A percentile compares a stretch with the other conserved stretches of the same genome.
Conservation (phyloP, 1,140 invertebrate genomes). For the Trachelipus rathkii region DNA sequence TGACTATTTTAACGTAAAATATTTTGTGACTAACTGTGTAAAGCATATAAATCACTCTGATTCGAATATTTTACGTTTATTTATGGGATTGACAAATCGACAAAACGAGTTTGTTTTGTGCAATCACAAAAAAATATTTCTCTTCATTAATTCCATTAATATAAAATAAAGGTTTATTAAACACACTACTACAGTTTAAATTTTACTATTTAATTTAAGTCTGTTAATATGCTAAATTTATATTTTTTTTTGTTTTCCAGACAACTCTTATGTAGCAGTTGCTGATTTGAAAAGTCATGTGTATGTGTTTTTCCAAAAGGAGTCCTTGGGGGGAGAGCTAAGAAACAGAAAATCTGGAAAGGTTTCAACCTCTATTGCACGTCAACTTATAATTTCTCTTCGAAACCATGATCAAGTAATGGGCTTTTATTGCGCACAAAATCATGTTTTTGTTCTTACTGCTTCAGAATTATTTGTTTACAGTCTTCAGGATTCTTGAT, state of each 20-base stretch:
- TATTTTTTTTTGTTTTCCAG: constrained; percentile 47
- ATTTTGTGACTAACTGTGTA: too few species aligned
- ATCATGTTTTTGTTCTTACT: background rate
- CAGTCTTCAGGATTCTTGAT: background rate
- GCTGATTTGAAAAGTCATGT: constrained; percentile 67
- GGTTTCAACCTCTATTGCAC: constrained; percentile 59
- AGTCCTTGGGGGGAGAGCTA: constrained; percentile 54
- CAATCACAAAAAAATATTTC: too few species aligned
- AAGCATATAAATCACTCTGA: too few species aligned
- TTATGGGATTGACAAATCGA: too few species aligned
- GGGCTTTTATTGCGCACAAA: background rate
- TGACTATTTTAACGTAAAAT: too few species aligned
- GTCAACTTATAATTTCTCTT: constrained; percentile 64
- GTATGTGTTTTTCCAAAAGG: constrained; percentile 68
- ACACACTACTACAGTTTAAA: too few species aligned
- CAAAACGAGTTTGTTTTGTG: too few species aligned
- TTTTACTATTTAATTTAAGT: too few species aligned
- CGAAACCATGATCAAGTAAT: constrained; percentile 59
- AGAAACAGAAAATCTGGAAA: constrained; percentile 62
- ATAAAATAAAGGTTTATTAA: too few species aligned
- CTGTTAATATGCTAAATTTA: too few species aligned
- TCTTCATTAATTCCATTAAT: too few species aligned
- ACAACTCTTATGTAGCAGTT: constrained; percentile 67
- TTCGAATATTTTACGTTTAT: too few species aligned
- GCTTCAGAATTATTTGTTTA: background rate